A percentile compares a stretch with the other conserved stretches of the same genome.
These are phyloP conservation scores for Chouioia cunea DNA, from an alignment of 2,888 invertebrate species.

Conservation along the genomic window DNA sequence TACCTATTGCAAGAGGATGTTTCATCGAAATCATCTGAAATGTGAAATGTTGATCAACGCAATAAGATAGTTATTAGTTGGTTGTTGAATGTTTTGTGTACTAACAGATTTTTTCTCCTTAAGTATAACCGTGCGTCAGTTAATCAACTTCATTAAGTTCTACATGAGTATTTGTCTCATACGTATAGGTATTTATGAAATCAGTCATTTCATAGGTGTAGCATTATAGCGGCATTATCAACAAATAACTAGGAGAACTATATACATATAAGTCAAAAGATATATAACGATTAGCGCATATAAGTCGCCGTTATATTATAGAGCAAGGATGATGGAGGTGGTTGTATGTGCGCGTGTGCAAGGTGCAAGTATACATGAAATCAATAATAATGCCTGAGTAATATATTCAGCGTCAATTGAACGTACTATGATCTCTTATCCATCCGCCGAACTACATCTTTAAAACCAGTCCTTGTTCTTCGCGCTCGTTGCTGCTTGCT, in stretches of 20 bases:
- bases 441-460: constrained; percentile 26
- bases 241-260: background rate
- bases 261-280: background rate
- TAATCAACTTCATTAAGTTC: no score
- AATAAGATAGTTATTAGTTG: no score
- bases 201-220: background rate
- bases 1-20: no score
- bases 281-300: constrained; percentile 3
- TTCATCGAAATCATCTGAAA: no score
- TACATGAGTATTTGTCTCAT: no score
- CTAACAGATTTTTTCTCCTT: no score
- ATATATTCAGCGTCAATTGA: constrained; percentile 42
- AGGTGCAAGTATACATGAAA: constrained; percentile 43
- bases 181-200: no score
- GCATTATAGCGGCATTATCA: constrained; percentile 7
- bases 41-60: no score
- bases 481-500: background rate
- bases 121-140: no score
- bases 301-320: background rate
- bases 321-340: background rate
- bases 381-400: constrained; percentile 36
- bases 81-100: no score
- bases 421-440: constrained; percentile 36
- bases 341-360: constrained; percentile 8
- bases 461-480: constrained; percentile 42